Evolutionary conservation across 1,140 invertebrate genomes (phyloP).

Genomic region (Archivesica marissinica): DNA sequence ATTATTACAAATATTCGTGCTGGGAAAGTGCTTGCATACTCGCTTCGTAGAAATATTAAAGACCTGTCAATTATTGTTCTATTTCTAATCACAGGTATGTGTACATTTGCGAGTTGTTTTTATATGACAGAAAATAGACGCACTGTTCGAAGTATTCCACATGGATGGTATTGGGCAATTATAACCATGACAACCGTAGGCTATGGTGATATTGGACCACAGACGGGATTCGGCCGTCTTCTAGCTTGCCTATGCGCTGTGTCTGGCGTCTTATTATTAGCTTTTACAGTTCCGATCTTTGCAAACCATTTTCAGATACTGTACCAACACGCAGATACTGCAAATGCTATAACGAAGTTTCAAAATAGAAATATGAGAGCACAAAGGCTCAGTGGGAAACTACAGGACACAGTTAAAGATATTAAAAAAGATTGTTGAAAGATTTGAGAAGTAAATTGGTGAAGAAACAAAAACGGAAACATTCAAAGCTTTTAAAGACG

Average conservation of each 20-base stretch:
- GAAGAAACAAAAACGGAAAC: too few relatives aligned
- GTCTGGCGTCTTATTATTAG: slow-evolving; percentile 97
- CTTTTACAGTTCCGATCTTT: slow-evolving; percentile 97
- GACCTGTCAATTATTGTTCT: slow-evolving; percentile 44
- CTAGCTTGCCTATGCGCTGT: slow-evolving; percentile 96
- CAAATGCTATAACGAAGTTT: not conserved
- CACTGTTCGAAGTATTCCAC: slow-evolving; percentile 34
- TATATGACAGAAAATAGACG: slow-evolving; percentile 27
- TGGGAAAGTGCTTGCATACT: slow-evolving; percentile 28
- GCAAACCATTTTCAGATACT: slow-evolving; percentile 87
- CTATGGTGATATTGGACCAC: slow-evolving; percentile 87
- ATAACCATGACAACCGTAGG: slow-evolving; percentile 99
- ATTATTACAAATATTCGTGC: slow-evolving; percentile 40
- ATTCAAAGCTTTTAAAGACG: too few relatives aligned
- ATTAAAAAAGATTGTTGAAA: too few relatives aligned
- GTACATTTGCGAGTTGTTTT: slow-evolving; percentile 44
- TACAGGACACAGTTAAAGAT: too few relatives aligned
- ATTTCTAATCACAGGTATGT: slow-evolving; percentile 31
- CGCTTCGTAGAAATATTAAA: not conserved
- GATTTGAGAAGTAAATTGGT: too few relatives aligned
- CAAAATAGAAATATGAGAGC: not conserved
- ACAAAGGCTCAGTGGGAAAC: too few relatives aligned
- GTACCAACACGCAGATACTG: slow-evolving; percentile 1
- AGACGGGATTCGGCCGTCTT: slow-evolving; percentile 91
- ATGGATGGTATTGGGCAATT: slow-evolving; percentile 87